Conservation (phyloP, 2,797 vertebrate genomes). For the Phaenicophaeus curvirostris region DNA sequence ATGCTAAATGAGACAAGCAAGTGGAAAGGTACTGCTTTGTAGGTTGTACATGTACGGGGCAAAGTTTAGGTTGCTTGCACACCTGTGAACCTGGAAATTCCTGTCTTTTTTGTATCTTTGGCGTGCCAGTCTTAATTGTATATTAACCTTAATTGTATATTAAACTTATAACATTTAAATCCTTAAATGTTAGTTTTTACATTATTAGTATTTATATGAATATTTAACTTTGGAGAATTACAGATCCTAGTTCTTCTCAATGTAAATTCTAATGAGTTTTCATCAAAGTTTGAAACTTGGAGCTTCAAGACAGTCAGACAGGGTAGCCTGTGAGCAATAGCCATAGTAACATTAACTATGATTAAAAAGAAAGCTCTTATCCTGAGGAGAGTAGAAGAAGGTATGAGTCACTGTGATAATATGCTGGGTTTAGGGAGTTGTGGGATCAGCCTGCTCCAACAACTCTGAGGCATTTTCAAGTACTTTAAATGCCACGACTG, state of each 20-base stretch:
- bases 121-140: neutral
- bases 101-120: neutral
- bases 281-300: neutral
- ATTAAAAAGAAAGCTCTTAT: slow-evolving; percentile 16
- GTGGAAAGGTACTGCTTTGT: neutral
- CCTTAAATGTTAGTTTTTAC: neutral
- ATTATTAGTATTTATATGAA: neutral
- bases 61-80: neutral
- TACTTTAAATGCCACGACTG: neutral
- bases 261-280: neutral
- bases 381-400: neutral
- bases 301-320: neutral
- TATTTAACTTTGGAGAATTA: neutral
- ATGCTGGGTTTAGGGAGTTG: slow-evolving; percentile 20
- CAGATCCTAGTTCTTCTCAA: neutral
- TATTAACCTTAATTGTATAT: neutral
- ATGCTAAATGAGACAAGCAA: neutral
- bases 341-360: neutral
- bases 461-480: slow-evolving; percentile 31
- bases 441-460: slow-evolving; percentile 1
- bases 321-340: neutral
- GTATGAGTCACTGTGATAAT: slow-evolving; percentile 40
- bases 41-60: neutral
- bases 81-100: neutral
- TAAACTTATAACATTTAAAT: neutral